A percentile compares a stretch with the other conserved stretches of the same genome.
Evolutionary conservation across 2,888 invertebrate genomes (phyloP).

Genomic region (Halictus quadricinctus): DNA sequence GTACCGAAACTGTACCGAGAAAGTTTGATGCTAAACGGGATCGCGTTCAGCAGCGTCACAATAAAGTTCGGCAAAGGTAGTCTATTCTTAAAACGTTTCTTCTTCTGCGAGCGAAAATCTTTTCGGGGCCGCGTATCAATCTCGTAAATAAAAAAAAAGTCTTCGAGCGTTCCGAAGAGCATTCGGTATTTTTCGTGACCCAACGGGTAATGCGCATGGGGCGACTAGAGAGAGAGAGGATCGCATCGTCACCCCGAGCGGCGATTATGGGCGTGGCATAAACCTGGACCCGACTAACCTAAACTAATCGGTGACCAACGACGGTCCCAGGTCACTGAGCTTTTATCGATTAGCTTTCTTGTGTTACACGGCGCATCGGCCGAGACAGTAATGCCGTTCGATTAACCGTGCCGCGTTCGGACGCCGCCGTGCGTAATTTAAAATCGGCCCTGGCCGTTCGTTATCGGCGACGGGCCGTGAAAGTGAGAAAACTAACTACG

Average conservation of each 20-base stretch:
- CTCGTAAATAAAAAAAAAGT: neutral
- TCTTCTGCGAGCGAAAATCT: too few relatives aligned
- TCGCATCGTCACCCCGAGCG: neutral
- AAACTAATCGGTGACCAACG: conserved; percentile 70
- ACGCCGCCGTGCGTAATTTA: conserved; percentile 48
- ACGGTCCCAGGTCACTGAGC: conserved; percentile 60
- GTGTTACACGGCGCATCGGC: conserved; percentile 64
- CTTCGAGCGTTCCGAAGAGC: neutral
- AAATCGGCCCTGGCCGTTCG: conserved; percentile 49
- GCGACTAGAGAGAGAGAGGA: neutral
- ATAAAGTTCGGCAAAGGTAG: too few relatives aligned
- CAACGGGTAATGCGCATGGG: neutral
- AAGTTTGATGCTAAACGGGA: too few relatives aligned
- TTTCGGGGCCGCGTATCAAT: neutral
- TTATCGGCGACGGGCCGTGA: conserved; percentile 34
- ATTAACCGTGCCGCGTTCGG: conserved; percentile 49
- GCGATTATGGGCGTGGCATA: conserved; percentile 33
- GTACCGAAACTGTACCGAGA: too few relatives aligned
- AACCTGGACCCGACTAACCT: conserved; percentile 61
- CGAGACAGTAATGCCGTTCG: conserved; percentile 62
- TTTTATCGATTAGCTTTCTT: conserved; percentile 73
- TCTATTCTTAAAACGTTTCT: too few relatives aligned
- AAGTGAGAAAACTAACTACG: conserved; percentile 45
- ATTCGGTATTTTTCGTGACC: neutral
- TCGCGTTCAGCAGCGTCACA: too few relatives aligned